Base-by-base conservation (phyloP, 2,888 invertebrate genomes). In the Galerucella nymphaeae region DNA sequence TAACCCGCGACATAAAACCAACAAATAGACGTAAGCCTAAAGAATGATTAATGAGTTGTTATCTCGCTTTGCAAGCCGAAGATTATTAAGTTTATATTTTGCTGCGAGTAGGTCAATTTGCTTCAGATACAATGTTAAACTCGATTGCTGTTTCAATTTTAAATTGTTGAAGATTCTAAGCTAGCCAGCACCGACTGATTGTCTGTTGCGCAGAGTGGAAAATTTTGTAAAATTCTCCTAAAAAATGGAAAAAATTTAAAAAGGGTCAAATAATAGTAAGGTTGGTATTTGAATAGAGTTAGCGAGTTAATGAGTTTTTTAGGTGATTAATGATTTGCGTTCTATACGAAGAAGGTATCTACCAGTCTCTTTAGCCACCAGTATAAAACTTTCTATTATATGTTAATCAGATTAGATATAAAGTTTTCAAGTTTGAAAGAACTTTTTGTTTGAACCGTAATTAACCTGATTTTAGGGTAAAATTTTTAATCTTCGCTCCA, bases 401-500 rank as follows among this genome's bases (percentile, higher is more conserved):
- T 65, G 66, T 70, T 73, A 73, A 73, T 73, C 72, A 66, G 72
- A 70, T 73, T 73, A 73, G 48, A 69, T 42, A 68, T 64, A 69
- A 73, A 65, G 59, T 66, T 69, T 57, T 6, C 18, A 55, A 62
- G 38, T 20, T 62, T 53, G 45, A 62, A 48, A 62, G 69, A 71
- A 71, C 59, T 66, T 71, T 48, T 42, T 30, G 41, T 59, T 61
- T 30, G 42, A 69, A 66, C 16, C 48, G 16, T 69, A 73, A 73
- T 73, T 73, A 73, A 73, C 69, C 66, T 61, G 58, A 71, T 61
- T 71, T 71, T 53, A 1, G 13, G 16, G 48, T 14, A 13, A 50
- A 30, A 59, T 50, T 48, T 67, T 67, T 61, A 66, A 58, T 45
- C 66, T 58, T n/a, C 18, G 38, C 10, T 16, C 42, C 42, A 18